Evolutionary conservation across 2,113 vertebrate genomes (phyloP).

Genomic region (Xenopus laevis): DNA sequence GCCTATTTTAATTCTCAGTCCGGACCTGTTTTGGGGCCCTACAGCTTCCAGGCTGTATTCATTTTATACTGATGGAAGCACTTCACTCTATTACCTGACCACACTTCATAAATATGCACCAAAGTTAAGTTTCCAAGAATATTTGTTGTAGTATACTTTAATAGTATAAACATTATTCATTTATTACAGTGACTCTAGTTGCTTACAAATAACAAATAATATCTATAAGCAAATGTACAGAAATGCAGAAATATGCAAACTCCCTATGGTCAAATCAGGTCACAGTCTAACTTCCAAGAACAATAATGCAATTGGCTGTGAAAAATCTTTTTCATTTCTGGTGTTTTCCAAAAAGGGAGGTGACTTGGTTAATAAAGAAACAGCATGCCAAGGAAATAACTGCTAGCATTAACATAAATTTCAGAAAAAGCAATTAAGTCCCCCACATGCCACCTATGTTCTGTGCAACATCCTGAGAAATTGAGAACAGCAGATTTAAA

Average conservation of each 20-base stretch:
- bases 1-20: too few species aligned
- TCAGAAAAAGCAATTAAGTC: constrained; percentile 23
- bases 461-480: constrained; percentile 17
- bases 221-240: neutral
- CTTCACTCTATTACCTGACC: too few species aligned
- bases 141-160: too few species aligned
- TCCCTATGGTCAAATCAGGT: neutral
- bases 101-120: too few species aligned
- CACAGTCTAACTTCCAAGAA: neutral
- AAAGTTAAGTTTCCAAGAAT: too few species aligned
- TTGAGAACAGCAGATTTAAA: constrained; percentile 18
- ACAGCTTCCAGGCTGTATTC: too few species aligned
- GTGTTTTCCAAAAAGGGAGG: neutral
- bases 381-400: neutral
- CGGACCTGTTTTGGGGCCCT: too few species aligned
- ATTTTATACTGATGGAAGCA: too few species aligned
- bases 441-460: constrained; percentile 19
- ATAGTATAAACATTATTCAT: too few species aligned
- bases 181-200: too few species aligned
- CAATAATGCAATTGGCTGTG: neutral
- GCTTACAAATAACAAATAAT: too few species aligned
- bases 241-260: neutral
- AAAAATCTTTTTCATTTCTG: constrained; percentile 1
- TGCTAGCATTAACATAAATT: constrained; percentile 14
- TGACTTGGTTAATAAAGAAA: constrained; percentile 15